Evolutionary conservation across 2,113 vertebrate genomes (phyloP), one percentile per base, ranked within the genome.

Genomic region (Bubo scandiacus): DNA sequence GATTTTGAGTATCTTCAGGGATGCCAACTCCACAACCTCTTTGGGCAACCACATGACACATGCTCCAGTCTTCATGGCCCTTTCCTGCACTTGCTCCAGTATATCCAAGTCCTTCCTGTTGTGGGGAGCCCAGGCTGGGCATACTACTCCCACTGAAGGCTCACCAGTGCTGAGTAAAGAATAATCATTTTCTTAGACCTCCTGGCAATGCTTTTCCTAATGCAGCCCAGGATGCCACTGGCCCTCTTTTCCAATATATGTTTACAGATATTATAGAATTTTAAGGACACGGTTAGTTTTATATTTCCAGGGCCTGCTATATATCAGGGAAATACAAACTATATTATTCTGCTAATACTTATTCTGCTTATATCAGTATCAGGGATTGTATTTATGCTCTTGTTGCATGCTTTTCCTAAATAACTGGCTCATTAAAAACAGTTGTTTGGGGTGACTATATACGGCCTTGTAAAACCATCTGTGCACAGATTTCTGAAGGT

Each of bases 381-480:
- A 88, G 82, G 51, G 55, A 78, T 38, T 83, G 71, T 82, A 88
- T 82, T 92, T 87, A 79, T 52, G 74, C 23, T 66, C 38, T 57
- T 16, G 22, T 58, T 90, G 72, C 62, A 70, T 20, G 54, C 22
- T 73, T 81, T 86, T 81, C 40, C 70, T 65, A 87, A 94, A 65
- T 77, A 92, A 84, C 23, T 45, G 73, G 36, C 29, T 73, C 73
- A 91, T 84, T 89, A 94, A 81, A 96, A 91, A 27, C n/a, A 89
- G 68, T 91, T 92, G 38, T 81, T 92, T 87, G 83, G 49, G 83
- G 89, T 57, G 59, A 87, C 54, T 68, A 49, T 19, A 57, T 6
- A 68, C 54, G 10, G 74, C 71, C 91, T 59, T 88, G 49, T n/a
- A 73, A 90, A 94, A 96, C 81, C 78, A 87, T 90, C 84, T 85